Conservation (phyloP, 2,113 vertebrate genomes). For the Gasterosteus aculeatus region DNA sequence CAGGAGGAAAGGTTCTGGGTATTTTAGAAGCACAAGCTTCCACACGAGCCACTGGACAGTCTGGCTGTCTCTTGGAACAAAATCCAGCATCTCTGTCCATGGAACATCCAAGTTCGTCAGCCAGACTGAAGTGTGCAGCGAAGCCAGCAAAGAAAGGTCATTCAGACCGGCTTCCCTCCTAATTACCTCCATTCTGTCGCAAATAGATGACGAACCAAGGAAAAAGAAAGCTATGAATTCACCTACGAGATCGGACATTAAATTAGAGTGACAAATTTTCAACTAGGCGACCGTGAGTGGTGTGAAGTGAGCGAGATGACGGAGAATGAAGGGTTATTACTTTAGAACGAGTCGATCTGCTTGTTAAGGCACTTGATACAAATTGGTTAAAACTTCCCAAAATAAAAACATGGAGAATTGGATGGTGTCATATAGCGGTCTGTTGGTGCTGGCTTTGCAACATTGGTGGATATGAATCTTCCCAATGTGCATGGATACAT, state of each 20-base stretch:
- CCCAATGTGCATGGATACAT: constrained; percentile 47
- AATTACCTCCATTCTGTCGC: constrained; percentile 18
- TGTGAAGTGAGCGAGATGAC: constrained; percentile 38
- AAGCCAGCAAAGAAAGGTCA: constrained; percentile 41
- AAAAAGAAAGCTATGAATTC: constrained; percentile 47
- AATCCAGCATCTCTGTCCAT: constrained; percentile 71
- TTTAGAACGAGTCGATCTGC: constrained; percentile 93
- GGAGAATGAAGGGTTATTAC: constrained; percentile 81
- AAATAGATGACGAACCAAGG: constrained; percentile 48
- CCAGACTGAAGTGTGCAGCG: constrained; percentile 58
- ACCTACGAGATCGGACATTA: constrained; percentile 47
- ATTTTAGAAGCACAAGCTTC: constrained; percentile 81
- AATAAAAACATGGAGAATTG: constrained; percentile 56
- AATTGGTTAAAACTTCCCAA: constrained; percentile 88
- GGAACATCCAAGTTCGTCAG: constrained; percentile 69
- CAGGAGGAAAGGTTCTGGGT: constrained; percentile 82
- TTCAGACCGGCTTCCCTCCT: constrained; percentile 44
- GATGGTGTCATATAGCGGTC: constrained; percentile 46
- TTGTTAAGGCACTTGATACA: constrained; percentile 99
- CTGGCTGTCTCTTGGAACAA: constrained; percentile 69
- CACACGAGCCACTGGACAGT: constrained; percentile 58
- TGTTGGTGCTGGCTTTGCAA: constrained; percentile 61
- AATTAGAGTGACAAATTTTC: constrained; percentile 49
- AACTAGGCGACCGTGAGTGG: constrained; percentile 52
- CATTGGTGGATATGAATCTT: constrained; percentile 55